Evolutionary conservation across 1,140 invertebrate species (phyloP), one percentile per base, ranked within the genome.

Genomic region (Delia radicum): DNA sequence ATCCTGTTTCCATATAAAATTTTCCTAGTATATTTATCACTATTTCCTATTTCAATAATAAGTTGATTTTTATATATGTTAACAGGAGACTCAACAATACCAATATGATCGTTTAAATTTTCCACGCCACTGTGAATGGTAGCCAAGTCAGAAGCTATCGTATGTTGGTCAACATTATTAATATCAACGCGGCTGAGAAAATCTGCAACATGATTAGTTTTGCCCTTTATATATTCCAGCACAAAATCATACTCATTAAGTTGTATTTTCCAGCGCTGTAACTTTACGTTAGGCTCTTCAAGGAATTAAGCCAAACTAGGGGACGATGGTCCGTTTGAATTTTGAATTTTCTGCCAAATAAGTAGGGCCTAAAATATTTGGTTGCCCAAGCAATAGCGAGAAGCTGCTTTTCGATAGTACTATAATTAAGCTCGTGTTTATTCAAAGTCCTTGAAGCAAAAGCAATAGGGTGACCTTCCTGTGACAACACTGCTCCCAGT

Each of bases 221-320:
- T 75, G 5, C 74, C 69, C 61, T 77, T 72, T 61, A 77, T 81
- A 77, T 85, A 81, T 46, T 78, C 73, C 26, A 87, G 81, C 26
- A 81, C 75, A 74, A 81, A 84, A 2, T 86, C 78, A 75, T 80
- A 86, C 74, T 86, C 85, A 65, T 77, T 77, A 15, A 86, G 33
- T 12, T 86, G 37, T 89, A 73, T 77, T 85, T 80, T 18, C 90
- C 42, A 67, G 85, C 73, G 89, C 88, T 90, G 33, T 87, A 90
- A 75, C 78, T 86, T 76, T 33, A 84, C 84, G 13, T n/a, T n/a
- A n/a, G n/a, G n/a, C n/a, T n/a, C n/a, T n/a, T n/a, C n/a, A n/a
- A n/a, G n/a, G n/a, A n/a, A n/a, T n/a, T n/a, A n/a, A n/a, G n/a
- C n/a, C n/a, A n/a, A n/a, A n/a, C n/a, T n/a, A n/a, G n/a, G n/a